Conservation (phyloP, 2,888 invertebrate genomes). For the Linnaemya tessellans region DNA sequence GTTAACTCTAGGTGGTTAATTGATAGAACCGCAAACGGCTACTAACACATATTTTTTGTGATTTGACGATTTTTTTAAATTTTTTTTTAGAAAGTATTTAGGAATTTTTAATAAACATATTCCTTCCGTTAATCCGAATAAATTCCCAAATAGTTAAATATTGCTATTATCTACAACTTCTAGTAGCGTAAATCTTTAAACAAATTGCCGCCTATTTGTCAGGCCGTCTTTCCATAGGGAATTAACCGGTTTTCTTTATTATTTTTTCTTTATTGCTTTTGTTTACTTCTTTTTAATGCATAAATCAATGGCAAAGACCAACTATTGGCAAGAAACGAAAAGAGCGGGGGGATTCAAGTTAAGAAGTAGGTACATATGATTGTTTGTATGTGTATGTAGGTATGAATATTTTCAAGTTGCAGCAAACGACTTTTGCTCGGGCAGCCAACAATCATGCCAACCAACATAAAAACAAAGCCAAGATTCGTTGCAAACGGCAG, state of each 20-base stretch:
- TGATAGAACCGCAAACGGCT: too few relatives aligned
- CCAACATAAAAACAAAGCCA: background rate
- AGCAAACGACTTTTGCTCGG: background rate
- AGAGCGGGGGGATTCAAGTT: background rate
- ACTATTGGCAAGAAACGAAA: background rate
- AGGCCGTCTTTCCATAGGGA: slow-evolving; percentile 54
- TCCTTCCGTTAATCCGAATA: too few relatives aligned
- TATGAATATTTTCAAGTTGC: slow-evolving; percentile 31
- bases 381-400: background rate
- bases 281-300: slow-evolving; percentile 42
- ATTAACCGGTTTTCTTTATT: slow-evolving; percentile 61
- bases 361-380: background rate
- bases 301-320: slow-evolving; percentile 46
- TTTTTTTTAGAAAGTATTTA: too few relatives aligned
- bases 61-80: too few relatives aligned
- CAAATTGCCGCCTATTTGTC: slow-evolving; percentile 12
- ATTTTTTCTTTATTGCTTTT: slow-evolving; percentile 14
- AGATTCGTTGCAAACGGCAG: background rate
- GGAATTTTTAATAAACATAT: too few relatives aligned
- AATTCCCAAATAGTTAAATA: background rate
- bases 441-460: slow-evolving; percentile 4
- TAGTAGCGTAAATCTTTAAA: slow-evolving; percentile 22
- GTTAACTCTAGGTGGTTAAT: too few relatives aligned
- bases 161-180: too few relatives aligned
- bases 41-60: too few relatives aligned